A percentile compares a stretch with the other conserved stretches of the same genome.
Evolutionary conservation across 2,113 vertebrate species (phyloP).

Genomic region (Syrmaticus mikado): DNA sequence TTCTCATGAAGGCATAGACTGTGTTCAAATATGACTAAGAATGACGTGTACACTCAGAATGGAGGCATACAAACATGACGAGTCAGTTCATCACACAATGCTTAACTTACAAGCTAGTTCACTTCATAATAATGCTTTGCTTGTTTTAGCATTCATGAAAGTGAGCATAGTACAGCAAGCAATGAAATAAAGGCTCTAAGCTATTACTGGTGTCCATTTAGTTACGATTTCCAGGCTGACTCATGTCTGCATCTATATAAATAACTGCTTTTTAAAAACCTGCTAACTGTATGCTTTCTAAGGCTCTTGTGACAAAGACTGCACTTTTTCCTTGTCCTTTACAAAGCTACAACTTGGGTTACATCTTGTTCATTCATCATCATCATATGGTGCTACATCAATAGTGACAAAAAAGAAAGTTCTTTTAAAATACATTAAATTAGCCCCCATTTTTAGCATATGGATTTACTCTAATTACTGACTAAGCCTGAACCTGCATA

Average conservation of each 20-base stretch:
- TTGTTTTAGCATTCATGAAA: slow-evolving; percentile 39
- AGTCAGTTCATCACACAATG: slow-evolving; percentile 25
- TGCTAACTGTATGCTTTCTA: background rate
- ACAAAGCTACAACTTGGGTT: background rate
- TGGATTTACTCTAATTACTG: background rate
- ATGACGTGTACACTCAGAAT: background rate
- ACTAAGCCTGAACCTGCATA: background rate
- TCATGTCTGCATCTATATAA: slow-evolving; percentile 1
- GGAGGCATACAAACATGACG: background rate
- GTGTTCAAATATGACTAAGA: background rate
- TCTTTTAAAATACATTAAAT: background rate
- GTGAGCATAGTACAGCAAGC: background rate
- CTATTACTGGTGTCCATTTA: background rate
- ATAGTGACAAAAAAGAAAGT: background rate
- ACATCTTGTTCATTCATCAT: background rate
- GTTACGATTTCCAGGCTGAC: background rate
- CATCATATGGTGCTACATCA: background rate
- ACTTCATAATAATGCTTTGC: slow-evolving; percentile 34
- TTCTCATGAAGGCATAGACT: slow-evolving; percentile 19
- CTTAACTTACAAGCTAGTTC: slow-evolving; percentile 8
- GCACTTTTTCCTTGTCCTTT: background rate
- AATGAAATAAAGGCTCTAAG: background rate
- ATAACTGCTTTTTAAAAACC: background rate
- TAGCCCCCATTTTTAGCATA: fast-evolving
- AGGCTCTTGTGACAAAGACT: background rate